Conservation (phyloP, 2,888 invertebrate species). For the Protophormia terraenovae region DNA sequence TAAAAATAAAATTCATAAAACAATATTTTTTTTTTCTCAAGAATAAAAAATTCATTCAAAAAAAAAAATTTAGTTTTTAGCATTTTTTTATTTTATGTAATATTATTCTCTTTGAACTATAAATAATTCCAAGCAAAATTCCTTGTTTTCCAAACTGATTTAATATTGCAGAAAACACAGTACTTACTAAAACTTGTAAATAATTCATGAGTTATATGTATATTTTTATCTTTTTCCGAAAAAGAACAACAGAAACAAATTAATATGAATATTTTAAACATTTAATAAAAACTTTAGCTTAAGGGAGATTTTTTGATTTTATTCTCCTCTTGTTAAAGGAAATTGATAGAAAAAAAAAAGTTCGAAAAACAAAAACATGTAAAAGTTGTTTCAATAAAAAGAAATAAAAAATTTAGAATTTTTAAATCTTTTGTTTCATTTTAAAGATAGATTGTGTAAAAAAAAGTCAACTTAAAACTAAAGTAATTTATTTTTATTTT, state of each 20-base stretch:
- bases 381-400: neutral
- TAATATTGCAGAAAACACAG: neutral
- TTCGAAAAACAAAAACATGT: neutral
- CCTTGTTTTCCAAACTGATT: neutral
- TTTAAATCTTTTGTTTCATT: neutral
- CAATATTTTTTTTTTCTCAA: too few relatives aligned
- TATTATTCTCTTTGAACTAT: neutral
- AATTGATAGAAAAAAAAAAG: neutral
- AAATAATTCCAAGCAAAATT: neutral
- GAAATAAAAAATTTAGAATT: neutral
- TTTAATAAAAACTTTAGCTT: neutral
- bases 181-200: conserved; percentile 27
- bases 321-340: neutral
- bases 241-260: neutral
- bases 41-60: too few relatives aligned
- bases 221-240: neutral
- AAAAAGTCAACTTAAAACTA: neutral
- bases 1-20: too few relatives aligned
- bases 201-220: conserved; percentile 28
- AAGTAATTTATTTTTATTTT: conserved; percentile 21
- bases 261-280: conserved; percentile 30
- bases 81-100: neutral
- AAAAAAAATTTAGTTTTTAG: neutral
- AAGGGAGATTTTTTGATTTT: neutral
- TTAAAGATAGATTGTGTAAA: neutral